Evolutionary conservation across 1,140 invertebrate species (phyloP).

Genomic region (Pectinophora gossypiella): DNA sequence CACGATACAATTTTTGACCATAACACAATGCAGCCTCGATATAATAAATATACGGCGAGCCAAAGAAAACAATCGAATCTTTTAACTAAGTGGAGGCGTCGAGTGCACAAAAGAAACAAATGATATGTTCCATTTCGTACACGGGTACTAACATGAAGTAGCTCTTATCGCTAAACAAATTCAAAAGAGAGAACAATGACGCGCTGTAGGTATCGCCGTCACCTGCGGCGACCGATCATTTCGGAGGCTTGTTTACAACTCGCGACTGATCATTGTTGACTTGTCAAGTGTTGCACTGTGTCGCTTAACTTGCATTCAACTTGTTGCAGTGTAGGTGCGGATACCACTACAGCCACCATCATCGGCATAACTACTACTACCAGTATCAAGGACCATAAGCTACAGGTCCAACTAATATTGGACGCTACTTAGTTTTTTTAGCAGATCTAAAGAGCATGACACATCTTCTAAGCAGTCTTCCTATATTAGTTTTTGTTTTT

Average conservation of each 20-base stretch:
- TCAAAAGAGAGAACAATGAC: constrained; percentile 64
- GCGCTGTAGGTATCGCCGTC: constrained; percentile 41
- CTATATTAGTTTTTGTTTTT: no score
- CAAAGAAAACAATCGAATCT: constrained; percentile 54
- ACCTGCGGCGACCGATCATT: constrained; percentile 33
- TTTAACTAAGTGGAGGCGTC: constrained; percentile 56
- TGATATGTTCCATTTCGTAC: constrained; percentile 63
- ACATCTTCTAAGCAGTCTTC: no score
- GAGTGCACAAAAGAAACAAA: constrained; percentile 59
- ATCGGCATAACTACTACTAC: no score
- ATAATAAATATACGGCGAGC: constrained; percentile 21
- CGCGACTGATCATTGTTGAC: constrained; percentile 1
- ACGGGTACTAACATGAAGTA: constrained; percentile 55
- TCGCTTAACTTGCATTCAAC: no score
- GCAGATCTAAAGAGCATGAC: no score
- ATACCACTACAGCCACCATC: no score
- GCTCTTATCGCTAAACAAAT: constrained; percentile 70
- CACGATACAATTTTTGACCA: constrained; percentile 42
- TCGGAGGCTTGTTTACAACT: constrained; percentile 13
- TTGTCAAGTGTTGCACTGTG: no score
- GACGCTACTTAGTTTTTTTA: no score
- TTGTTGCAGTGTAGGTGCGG: no score
- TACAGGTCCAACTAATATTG: no score
- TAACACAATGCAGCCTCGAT: not conserved
- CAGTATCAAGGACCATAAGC: no score